phyloP scores from a whole-genome alignment of 2,797 vertebrate species.

The Masticophis lateralis region DNA sequence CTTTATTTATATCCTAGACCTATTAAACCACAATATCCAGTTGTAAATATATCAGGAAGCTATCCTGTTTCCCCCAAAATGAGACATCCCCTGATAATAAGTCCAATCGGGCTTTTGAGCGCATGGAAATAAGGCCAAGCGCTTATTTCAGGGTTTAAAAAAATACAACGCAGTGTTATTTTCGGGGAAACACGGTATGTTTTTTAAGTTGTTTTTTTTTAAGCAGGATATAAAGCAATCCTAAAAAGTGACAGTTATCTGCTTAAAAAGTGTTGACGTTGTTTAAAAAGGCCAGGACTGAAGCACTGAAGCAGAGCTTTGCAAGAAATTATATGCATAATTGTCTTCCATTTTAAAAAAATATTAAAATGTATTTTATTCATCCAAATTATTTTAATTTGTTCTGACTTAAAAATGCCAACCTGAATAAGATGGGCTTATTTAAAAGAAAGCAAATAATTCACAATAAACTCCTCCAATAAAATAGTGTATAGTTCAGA shows the following conservation, averaged over 20 bases:
- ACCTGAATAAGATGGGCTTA: background rate
- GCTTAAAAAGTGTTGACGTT: background rate
- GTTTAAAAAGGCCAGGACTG: background rate
- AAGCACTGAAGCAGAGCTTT: background rate
- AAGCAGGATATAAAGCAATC: background rate
- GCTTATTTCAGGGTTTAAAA: too few species aligned
- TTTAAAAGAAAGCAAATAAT: background rate
- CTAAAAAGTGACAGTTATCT: background rate
- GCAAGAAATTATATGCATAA: background rate
- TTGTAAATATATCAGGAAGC: background rate
- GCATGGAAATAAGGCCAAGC: too few species aligned
- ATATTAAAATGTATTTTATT: background rate
- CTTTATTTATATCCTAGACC: background rate
- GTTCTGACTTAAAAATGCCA: background rate
- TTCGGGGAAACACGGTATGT: background rate
- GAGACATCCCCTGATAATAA: too few species aligned
- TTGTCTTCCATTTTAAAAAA: background rate
- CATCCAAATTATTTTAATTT: background rate
- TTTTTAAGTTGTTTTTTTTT: background rate
- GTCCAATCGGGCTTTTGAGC: too few species aligned
- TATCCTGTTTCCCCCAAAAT: too few species aligned
- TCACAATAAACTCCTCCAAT: background rate
- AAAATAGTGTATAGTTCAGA: background rate
- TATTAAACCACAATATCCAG: background rate
- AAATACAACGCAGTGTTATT: too few species aligned